phyloP scores from a whole-genome alignment of 2,797 vertebrate species.

The Salarias fasciatus region DNA sequence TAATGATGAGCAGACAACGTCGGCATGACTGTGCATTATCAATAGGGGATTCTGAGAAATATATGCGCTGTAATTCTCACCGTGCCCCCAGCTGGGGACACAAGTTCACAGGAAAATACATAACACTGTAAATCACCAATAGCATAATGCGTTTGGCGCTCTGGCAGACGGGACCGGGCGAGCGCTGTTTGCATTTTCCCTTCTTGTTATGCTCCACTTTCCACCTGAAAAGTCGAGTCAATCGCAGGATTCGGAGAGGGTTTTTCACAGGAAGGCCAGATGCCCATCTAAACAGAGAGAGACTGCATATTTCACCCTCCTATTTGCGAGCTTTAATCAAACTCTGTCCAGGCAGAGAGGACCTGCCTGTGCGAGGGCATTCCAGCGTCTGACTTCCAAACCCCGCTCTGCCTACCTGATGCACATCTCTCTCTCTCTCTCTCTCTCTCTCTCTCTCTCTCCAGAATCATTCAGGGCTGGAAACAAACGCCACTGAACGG shows the following conservation, averaged over 20 bases:
- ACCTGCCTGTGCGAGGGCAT: conserved; percentile 37
- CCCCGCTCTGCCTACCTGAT: conserved; percentile 51
- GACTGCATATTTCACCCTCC: conserved; percentile 47
- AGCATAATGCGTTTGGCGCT: conserved; percentile 47
- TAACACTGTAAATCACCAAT: conserved; percentile 49
- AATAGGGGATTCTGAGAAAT: conserved; percentile 20
- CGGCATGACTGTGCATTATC: conserved; percentile 39
- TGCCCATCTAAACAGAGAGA: conserved; percentile 57
- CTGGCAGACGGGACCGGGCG: conserved; percentile 16
- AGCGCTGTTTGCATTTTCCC: conserved; percentile 27
- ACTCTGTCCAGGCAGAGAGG: conserved; percentile 51
- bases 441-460: too few relatives aligned
- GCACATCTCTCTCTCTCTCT: too few relatives aligned
- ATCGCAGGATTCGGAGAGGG: conserved; percentile 25
- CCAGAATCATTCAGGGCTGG: conserved; percentile 46
- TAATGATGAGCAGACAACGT: conserved; percentile 45
- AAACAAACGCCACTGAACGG: conserved; percentile 47
- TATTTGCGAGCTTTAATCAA: conserved; percentile 61
- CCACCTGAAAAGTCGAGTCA: conserved; percentile 50
- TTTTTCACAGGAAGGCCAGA: conserved; percentile 40
- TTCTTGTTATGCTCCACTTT: conserved; percentile 28
- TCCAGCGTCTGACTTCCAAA: conserved; percentile 64
- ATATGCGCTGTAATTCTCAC: conserved; percentile 22
- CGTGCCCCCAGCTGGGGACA: conserved; percentile 15
- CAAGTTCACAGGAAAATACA: conserved; percentile 41